Percentiles rank a stretch among this genome's conserved stretches.
These are phyloP conservation scores for Madoqua kirkii DNA, from an alignment of 2,113 vertebrate genomes.

Conservation along the genomic window DNA sequence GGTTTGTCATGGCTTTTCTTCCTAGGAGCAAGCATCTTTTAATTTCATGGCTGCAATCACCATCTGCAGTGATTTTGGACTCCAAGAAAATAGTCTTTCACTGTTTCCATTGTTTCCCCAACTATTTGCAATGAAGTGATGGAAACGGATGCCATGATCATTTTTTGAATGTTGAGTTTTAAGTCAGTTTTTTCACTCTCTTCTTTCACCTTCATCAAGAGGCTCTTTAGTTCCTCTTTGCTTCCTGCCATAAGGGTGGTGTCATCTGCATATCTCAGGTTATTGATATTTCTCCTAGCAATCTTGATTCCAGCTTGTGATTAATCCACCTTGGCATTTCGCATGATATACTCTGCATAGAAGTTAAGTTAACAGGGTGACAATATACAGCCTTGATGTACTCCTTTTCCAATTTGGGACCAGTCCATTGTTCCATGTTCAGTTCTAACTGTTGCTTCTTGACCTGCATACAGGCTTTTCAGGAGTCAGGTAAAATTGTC, in stretches of 20 bases:
- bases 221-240: not conserved
- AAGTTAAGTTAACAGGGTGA: not conserved
- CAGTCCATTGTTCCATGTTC: not conserved
- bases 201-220: not conserved
- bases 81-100: too few species aligned
- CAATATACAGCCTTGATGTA: not conserved
- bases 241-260: not conserved
- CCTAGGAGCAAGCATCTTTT: not conserved
- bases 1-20: not conserved
- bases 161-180: too few species aligned
- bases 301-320: not conserved
- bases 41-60: not conserved
- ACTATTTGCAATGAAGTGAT: too few species aligned
- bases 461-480: not conserved
- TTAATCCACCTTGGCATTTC: not conserved
- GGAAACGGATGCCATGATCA: too few species aligned
- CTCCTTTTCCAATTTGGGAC: not conserved
- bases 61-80: not conserved
- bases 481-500: not conserved
- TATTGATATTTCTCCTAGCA: not conserved
- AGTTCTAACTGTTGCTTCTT: not conserved
- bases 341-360: not conserved
- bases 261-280: not conserved
- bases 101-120: too few species aligned
- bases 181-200: too few species aligned